Conservation (phyloP, 2,113 vertebrate genomes). For the Syngnathus scovelli region DNA sequence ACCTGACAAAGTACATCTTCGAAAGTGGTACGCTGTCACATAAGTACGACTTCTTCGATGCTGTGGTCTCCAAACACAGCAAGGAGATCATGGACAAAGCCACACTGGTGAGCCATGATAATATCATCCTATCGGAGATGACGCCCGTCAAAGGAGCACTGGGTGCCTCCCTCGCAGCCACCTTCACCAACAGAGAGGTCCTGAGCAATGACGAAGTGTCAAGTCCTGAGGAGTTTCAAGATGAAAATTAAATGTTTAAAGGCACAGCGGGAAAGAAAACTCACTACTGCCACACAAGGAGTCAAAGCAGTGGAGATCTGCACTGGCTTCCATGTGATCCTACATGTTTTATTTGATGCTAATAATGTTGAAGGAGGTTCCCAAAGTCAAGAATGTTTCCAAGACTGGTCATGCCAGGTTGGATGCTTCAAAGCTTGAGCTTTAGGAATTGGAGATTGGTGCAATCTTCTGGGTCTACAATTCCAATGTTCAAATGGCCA, state of each 20-base stretch:
- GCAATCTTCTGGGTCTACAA: neutral
- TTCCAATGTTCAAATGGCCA: neutral
- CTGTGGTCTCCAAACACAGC: conserved; percentile 90
- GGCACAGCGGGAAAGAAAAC: conserved; percentile 41
- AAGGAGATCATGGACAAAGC: conserved; percentile 96
- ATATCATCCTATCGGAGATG: conserved; percentile 88
- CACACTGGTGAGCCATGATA: conserved; percentile 85
- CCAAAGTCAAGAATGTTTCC: neutral
- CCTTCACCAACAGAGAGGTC: conserved; percentile 84
- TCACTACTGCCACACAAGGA: conserved; percentile 52
- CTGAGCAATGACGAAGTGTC: conserved; percentile 78
- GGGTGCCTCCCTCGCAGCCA: conserved; percentile 76
- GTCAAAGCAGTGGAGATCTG: conserved; percentile 30
- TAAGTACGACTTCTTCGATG: conserved; percentile 89
- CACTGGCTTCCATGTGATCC: conserved; percentile 43
- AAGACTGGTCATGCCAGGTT: neutral
- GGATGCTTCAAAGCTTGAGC: neutral
- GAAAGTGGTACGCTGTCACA: conserved; percentile 89
- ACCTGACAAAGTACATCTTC: conserved; percentile 88
- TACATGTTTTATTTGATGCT: conserved; percentile 41
- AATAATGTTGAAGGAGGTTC: conserved; percentile 17
- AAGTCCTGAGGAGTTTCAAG: conserved; percentile 80
- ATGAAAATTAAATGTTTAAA: conserved; percentile 65
- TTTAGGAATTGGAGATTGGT: neutral
- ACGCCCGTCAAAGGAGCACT: conserved; percentile 80